A percentile compares a stretch with the other conserved stretches of the same genome.
Conservation (phyloP, 1,140 invertebrate species). For the Drosophila elegans region DNA sequence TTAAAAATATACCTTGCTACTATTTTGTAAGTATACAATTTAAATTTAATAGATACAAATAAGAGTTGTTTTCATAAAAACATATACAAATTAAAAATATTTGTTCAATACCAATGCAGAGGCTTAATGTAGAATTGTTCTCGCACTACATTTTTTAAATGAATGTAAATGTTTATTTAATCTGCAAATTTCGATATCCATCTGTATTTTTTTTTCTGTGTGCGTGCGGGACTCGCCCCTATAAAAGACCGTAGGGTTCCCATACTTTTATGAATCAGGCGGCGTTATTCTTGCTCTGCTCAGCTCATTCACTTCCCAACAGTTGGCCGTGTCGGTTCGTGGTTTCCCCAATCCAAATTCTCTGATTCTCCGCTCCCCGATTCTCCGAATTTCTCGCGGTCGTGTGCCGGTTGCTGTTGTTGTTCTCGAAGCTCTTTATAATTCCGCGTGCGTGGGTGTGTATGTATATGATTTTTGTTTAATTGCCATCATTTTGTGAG, state of each 20-base stretch:
- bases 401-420: conserved; percentile 44
- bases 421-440: conserved; percentile 11
- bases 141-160: too few species aligned
- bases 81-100: too few species aligned
- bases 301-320: conserved; percentile 63
- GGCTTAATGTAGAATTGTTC: too few species aligned
- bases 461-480: conserved; percentile 31
- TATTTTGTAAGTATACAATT: too few species aligned
- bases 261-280: conserved; percentile 67
- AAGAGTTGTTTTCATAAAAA: too few species aligned
- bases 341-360: conserved; percentile 13
- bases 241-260: conserved; percentile 44
- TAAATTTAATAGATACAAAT: too few species aligned
- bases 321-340: conserved; percentile 61
- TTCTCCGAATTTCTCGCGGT: conserved; percentile 26
- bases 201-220: conserved; percentile 9
- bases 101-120: too few species aligned
- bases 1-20: too few species aligned
- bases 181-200: background rate
- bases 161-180: too few species aligned
- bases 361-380: conserved; percentile 5
- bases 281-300: conserved; percentile 41
- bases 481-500: conserved; percentile 37
- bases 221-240: conserved; percentile 26
- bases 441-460: conserved; percentile 54